These are phyloP conservation scores for Anthonomus grandis DNA, from an alignment of 1,140 invertebrate species.

Conservation along the genomic window DNA sequence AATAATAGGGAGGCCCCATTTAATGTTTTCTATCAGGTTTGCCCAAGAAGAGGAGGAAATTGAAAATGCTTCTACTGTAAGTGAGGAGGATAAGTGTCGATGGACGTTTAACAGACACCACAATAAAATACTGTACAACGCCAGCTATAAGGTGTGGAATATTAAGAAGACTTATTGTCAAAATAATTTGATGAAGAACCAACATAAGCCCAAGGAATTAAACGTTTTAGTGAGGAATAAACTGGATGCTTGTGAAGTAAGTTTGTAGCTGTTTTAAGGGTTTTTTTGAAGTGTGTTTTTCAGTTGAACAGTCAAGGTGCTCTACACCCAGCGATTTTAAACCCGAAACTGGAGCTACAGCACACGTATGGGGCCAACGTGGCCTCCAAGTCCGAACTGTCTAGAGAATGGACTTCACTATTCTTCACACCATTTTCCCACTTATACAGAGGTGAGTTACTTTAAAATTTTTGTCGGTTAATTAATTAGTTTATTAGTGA, in stretches of 20 bases:
- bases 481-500: slow-evolving; percentile 41
- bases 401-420: slow-evolving; percentile 50
- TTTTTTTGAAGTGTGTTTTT: slow-evolving; percentile 6
- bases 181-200: slow-evolving; percentile 47
- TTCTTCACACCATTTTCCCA: slow-evolving; percentile 49
- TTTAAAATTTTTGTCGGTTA: neutral
- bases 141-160: slow-evolving; percentile 50
- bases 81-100: neutral
- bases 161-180: slow-evolving; percentile 42
- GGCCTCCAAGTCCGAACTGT: slow-evolving; percentile 47
- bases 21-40: neutral
- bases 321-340: slow-evolving; percentile 40
- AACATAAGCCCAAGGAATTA: slow-evolving; percentile 43
- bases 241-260: slow-evolving; percentile 49
- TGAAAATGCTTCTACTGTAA: neutral
- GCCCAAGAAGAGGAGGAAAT: neutral
- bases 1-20: neutral
- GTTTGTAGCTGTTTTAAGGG: neutral
- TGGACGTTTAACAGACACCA: neutral
- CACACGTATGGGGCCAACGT: slow-evolving; percentile 49
- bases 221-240: slow-evolving; percentile 50
- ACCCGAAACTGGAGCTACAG: slow-evolving; percentile 53
- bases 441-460: slow-evolving; percentile 49
- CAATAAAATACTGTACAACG: slow-evolving; percentile 39
- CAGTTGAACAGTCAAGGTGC: slow-evolving; percentile 22